Base-by-base conservation (phyloP, 2,888 invertebrate genomes). In the Ormyrus labotus region DNA sequence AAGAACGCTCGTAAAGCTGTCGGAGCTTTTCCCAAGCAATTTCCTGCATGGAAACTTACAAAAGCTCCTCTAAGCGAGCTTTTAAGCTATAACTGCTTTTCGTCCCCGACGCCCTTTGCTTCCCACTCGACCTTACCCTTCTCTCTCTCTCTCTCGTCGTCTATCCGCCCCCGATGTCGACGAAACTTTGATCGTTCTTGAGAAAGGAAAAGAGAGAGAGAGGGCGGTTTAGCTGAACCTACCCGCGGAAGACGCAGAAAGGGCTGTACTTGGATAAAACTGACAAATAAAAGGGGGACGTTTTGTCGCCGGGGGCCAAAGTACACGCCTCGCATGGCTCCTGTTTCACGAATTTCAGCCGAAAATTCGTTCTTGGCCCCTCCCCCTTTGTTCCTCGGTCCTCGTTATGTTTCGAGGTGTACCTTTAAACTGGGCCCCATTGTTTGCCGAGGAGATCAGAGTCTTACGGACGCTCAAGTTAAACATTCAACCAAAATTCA, bases 31-130 rank as follows among this genome's bases (percentile, higher is more conserved):
- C 76, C 77, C 77, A 69, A 81, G 81, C 69, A 81, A 81, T 81
- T 81, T 81, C 81, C 81, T 71, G 80, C 76, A 72, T 63, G 72
- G 80, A 68, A 80, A 80, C 80, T 80, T 72, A 77, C 80, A 77
- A 77, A 77, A 77, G 80, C 80, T 75, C 61, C 67, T 68, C 68
- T 73, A 67, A 72, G 69, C 73, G 80, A 71, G 81, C 81, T 75
- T 81, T 78, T 81, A 78, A 78, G 73, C 74, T 78, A 71, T 69
- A 78, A 74, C 81, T 74, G 60, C 70, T 69, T 73, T 73, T 64
- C 69, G 48, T 58, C 58, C 58, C 34, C 34, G 34, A 34, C 34
- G 34, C 34, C 34, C 67, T 53, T 11, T 34, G 11, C 45, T 13
- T 5, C 9, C 58, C 60, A 61, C 51, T 34, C 60, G 19, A 6